These are phyloP conservation scores for Engystomops pustulosus DNA, from an alignment of 2,113 vertebrate species.

Conservation along the genomic window DNA sequence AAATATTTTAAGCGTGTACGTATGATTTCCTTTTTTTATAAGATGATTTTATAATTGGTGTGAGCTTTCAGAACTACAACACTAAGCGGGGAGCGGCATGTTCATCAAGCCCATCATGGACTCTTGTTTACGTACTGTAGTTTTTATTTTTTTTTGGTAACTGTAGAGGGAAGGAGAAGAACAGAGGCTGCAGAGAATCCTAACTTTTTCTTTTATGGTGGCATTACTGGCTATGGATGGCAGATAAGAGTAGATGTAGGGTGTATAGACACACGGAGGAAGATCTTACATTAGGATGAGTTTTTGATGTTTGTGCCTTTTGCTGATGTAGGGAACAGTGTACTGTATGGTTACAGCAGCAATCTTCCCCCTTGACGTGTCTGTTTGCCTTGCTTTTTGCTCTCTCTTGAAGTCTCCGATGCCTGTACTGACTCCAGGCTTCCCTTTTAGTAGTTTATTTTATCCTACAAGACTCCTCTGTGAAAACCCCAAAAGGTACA, in stretches of 20 bases:
- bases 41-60: constrained; percentile 37
- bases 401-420: background rate
- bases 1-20: background rate
- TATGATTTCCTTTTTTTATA: constrained; percentile 28
- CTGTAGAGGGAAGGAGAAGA: constrained; percentile 21
- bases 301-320: background rate
- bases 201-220: background rate
- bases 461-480: background rate
- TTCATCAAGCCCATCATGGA: constrained; percentile 1
- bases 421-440: background rate
- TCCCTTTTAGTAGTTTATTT: background rate
- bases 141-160: constrained; percentile 17
- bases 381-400: background rate
- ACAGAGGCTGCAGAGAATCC: background rate
- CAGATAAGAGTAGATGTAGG: background rate
- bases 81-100: background rate
- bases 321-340: background rate
- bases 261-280: background rate
- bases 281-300: background rate
- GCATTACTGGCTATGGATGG: background rate
- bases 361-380: background rate
- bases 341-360: background rate
- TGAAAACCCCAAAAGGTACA: background rate
- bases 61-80: background rate
- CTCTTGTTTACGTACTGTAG: constrained; percentile 50